These are phyloP conservation scores for Galerucella nymphaeae DNA, from an alignment of 2,888 invertebrate species.

Conservation along the genomic window DNA sequence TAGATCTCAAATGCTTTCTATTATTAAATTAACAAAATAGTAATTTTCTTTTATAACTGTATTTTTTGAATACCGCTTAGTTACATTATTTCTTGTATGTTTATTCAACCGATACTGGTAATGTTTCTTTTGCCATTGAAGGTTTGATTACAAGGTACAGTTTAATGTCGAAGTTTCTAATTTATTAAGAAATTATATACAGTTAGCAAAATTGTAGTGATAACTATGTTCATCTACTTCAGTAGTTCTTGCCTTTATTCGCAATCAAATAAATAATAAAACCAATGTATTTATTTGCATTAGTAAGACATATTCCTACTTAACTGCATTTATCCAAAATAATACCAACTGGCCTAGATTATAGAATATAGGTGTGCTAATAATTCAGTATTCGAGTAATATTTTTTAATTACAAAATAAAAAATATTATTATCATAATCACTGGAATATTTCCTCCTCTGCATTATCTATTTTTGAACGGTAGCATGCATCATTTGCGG, in stretches of 20 bases:
- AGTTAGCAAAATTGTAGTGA: not conserved
- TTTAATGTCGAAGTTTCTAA: not conserved
- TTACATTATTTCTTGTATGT: not conserved
- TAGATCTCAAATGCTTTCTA: conserved; percentile 5
- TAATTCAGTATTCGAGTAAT: no score
- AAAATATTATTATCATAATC: not conserved
- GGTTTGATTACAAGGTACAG: conserved; percentile 12
- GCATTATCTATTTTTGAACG: not conserved
- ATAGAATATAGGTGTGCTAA: no score
- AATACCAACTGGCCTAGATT: no score
- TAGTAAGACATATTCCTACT: no score
- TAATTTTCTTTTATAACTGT: conserved; percentile 5
- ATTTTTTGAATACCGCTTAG: conserved; percentile 6
- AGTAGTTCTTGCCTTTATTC: not conserved
- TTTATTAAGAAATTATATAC: not conserved
- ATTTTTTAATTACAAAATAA: no score
- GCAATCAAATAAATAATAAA: not conserved
- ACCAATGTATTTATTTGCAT: not conserved
- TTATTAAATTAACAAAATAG: conserved; percentile 1
- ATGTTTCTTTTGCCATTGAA: conserved; percentile 8
- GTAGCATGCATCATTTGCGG: not conserved
- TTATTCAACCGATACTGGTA: conserved; percentile 7
- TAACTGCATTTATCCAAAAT: no score
- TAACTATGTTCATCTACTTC: not conserved
- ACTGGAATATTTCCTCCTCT: not conserved